These are phyloP conservation scores for Promerops cafer DNA, from an alignment of 2,113 vertebrate genomes.

Conservation along the genomic window DNA sequence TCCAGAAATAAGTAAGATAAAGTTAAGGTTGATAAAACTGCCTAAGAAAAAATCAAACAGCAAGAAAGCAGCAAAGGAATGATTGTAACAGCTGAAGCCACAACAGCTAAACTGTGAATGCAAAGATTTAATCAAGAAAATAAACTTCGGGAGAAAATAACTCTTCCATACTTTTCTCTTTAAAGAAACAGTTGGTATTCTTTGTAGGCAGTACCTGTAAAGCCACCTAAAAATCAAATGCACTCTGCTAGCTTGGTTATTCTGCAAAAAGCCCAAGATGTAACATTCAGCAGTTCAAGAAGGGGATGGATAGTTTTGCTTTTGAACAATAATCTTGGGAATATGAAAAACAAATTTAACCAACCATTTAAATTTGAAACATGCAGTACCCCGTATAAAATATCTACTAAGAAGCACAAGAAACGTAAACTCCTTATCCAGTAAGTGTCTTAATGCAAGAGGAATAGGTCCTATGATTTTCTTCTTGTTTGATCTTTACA, in stretches of 20 bases:
- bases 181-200: neutral
- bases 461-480: neutral
- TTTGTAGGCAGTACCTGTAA: neutral
- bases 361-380: neutral
- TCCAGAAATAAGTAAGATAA: neutral
- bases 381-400: neutral
- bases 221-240: neutral
- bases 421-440: neutral
- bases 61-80: neutral
- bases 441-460: neutral
- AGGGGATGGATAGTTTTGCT: neutral
- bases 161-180: neutral
- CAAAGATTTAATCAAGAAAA: neutral
- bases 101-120: neutral
- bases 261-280: neutral
- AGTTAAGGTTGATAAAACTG: neutral
- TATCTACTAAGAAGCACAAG: neutral
- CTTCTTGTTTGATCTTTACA: neutral
- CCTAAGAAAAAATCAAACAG: neutral
- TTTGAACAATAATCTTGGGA: neutral
- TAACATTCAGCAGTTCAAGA: neutral
- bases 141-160: neutral
- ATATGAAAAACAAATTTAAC: neutral
- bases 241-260: neutral
- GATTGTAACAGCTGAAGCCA: neutral